A percentile compares a stretch with the other conserved stretches of the same genome.
These are phyloP conservation scores for Acomys russatus DNA, from an alignment of 2,797 vertebrate species.

Conservation along the genomic window DNA sequence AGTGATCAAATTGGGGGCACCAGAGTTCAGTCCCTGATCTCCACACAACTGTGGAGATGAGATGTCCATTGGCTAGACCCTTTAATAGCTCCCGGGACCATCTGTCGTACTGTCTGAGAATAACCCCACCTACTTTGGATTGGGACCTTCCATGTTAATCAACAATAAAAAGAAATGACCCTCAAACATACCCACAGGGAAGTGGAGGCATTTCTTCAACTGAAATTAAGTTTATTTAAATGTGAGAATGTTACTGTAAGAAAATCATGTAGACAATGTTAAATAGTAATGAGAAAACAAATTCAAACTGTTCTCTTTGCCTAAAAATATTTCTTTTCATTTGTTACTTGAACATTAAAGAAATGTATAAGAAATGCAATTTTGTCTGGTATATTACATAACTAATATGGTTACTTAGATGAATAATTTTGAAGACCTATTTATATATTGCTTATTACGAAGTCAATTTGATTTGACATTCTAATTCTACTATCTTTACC, in stretches of 20 bases:
- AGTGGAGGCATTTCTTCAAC: neutral
- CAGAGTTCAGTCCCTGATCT: no score
- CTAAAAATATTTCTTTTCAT: neutral
- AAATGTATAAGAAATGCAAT: neutral
- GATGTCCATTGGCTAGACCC: no score
- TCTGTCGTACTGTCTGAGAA: neutral
- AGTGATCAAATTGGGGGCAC: no score
- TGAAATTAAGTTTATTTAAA: neutral
- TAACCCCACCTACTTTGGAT: neutral
- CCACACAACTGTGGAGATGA: no score
- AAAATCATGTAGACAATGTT: neutral
- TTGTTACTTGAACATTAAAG: neutral
- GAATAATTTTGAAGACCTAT: neutral
- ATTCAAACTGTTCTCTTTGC: neutral
- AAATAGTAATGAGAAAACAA: neutral
- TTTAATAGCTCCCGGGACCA: neutral
- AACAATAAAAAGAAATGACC: neutral
- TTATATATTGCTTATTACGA: neutral
- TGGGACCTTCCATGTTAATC: neutral
- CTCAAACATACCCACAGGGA: neutral
- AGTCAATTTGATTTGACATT: neutral
- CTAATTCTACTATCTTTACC: neutral
- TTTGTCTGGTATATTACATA: neutral
- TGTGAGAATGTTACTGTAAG: neutral
- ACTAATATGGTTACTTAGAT: neutral